A percentile compares a stretch with the other conserved stretches of the same genome.
Conservation (phyloP, 2,888 invertebrate genomes). For the Pocota personata region DNA sequence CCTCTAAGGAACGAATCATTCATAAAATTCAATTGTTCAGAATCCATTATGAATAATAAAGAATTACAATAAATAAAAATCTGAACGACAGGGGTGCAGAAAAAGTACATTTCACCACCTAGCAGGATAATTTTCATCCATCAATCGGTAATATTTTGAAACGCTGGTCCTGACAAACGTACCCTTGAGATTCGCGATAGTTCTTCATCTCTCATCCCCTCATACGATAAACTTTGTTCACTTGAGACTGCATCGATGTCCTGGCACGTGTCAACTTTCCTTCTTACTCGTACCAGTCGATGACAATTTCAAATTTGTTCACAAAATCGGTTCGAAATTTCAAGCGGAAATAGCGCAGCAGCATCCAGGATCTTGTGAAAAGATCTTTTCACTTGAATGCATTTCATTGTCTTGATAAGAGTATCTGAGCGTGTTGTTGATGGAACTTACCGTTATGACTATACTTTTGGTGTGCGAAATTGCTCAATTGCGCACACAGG, state of each 20-base stretch:
- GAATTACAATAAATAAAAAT: conserved; percentile 55
- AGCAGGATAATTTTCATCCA: conserved; percentile 45
- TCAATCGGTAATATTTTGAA: conserved; percentile 3
- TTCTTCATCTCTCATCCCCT: conserved; percentile 2
- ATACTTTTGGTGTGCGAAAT: conserved; percentile 21
- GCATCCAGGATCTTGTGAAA: conserved; percentile 38
- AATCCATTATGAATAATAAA: conserved; percentile 48
- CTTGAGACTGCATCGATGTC: background rate
- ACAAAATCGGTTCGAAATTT: conserved; percentile 9
- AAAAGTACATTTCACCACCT: conserved; percentile 28
- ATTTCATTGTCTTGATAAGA: conserved; percentile 41
- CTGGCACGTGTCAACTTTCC: conserved; percentile 55
- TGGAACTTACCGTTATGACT: conserved; percentile 6
- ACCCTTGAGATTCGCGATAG: conserved; percentile 23
- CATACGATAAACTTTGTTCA: background rate
- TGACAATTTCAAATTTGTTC: conserved; percentile 51
- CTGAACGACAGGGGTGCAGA: conserved; percentile 29
- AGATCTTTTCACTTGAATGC: conserved; percentile 53
- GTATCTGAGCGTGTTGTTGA: conserved; percentile 7
- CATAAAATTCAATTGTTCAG: conserved; percentile 32
- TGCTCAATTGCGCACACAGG: conserved; percentile 33
- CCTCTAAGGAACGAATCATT: conserved; percentile 27
- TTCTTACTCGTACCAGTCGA: background rate
- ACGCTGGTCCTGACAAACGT: background rate
- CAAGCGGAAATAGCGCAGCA: conserved; percentile 46